Conservation (phyloP, 2,797 vertebrate genomes). For the Peromyscus nudipes region DNA sequence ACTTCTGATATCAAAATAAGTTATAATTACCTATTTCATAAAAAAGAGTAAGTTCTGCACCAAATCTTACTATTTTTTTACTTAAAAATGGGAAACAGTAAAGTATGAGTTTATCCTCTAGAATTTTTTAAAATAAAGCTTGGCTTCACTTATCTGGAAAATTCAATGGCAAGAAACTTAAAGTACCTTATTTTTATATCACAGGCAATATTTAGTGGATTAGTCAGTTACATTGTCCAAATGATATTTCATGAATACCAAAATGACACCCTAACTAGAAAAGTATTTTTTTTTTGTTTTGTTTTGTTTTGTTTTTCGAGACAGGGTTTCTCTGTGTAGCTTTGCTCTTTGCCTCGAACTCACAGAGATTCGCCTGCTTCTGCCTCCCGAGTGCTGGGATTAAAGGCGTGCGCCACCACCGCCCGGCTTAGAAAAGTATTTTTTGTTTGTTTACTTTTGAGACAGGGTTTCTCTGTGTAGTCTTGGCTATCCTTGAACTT, state of each 20-base stretch:
- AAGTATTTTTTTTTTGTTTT: not conserved
- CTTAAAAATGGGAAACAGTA: not conserved
- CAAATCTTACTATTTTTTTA: not conserved
- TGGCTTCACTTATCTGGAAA: not conserved
- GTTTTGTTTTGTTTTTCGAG: too few species aligned
- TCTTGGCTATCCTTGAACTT: too few species aligned
- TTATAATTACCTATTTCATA: not conserved
- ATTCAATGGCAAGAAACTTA: not conserved
- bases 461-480: too few species aligned
- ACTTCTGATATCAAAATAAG: not conserved
- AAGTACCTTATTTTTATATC: not conserved
- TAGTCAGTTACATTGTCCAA: not conserved
- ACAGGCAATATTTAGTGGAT: not conserved
- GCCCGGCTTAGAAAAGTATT: not conserved
- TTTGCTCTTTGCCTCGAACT: too few species aligned
- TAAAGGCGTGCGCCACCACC: too few species aligned
- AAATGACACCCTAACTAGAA: not conserved
- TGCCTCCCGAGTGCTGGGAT: too few species aligned
- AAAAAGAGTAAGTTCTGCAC: not conserved
- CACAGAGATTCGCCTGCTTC: too few species aligned
- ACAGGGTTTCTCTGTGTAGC: too few species aligned
- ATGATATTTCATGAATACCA: not conserved
- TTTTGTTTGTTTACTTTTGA: too few species aligned
- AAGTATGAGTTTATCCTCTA: not conserved
- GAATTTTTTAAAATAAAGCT: not conserved